These are phyloP conservation scores for Coccyzus lansbergi DNA, from an alignment of 2,797 vertebrate genomes.

Conservation along the genomic window DNA sequence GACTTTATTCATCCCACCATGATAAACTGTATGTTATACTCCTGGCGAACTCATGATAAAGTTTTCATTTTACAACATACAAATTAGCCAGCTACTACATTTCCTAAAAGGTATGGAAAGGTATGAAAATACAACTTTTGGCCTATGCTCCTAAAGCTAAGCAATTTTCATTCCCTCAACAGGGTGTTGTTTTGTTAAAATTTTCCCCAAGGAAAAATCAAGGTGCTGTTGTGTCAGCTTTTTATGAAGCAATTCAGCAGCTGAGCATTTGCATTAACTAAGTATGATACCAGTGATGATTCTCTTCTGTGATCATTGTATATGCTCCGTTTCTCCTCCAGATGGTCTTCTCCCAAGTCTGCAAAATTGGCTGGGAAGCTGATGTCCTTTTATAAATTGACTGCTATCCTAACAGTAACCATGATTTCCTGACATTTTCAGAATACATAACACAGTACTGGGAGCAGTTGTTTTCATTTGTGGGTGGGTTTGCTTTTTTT, in stretches of 20 bases:
- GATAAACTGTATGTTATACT: background rate
- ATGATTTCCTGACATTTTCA: background rate
- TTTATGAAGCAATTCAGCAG: slow-evolving; percentile 3
- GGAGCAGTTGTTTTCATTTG: background rate
- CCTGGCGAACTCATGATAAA: background rate
- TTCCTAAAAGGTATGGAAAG: background rate
- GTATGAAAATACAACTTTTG: background rate
- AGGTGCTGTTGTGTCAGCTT: slow-evolving; percentile 49
- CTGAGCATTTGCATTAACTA: slow-evolving; percentile 51
- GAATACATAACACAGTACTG: background rate
- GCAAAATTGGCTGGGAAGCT: slow-evolving; percentile 15
- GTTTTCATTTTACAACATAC: background rate
- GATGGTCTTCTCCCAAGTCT: slow-evolving; percentile 34
- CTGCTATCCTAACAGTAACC: background rate
- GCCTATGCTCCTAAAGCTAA: background rate
- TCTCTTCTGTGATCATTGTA: slow-evolving; percentile 35
- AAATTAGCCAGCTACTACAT: background rate
- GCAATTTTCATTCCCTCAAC: background rate
- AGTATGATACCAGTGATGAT: slow-evolving; percentile 33
- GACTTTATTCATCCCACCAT: background rate
- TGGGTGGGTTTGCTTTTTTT: no score
- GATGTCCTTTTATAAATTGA: background rate
- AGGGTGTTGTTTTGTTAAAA: background rate
- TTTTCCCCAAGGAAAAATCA: slow-evolving; percentile 43
- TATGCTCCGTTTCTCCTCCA: slow-evolving; percentile 53